Base-by-base conservation (phyloP, 2,888 invertebrate genomes). In the Brachyptera putata region DNA sequence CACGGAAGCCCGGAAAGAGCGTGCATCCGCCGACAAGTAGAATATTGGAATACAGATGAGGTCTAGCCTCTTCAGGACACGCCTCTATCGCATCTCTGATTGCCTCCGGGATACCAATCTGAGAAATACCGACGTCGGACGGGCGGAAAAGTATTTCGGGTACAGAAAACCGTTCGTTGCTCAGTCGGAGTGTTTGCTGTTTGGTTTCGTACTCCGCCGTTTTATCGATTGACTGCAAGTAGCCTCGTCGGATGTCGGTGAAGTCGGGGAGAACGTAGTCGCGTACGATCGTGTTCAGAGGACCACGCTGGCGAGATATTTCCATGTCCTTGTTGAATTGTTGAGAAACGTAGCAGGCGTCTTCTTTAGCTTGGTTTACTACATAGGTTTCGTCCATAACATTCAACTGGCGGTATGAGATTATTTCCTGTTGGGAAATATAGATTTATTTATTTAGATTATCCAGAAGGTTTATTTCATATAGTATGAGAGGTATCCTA, bases 341-440 rank as follows among this genome's bases (percentile, higher is more conserved):
- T 66, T 83, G 79, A 0, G 96, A 88, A 0, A 98, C 94, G 77
- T 86, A 99, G 73, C 98, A 98, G 0, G 91, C 85, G 73, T 99
- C 98, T 76, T 99, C 99, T 74, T 99, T 99, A 0, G 89, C 91
- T 77, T 99, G 97, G 76, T 99, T 99, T 49, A 99, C 94, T 0
- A 99, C 95, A 76, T 91, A 95, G 0, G 96, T 95, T 75, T 99
- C 99, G 72, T 98, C 97, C 94, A 97, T 95, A 0, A 99, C 96
- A 78, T 99, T 94, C 46, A 98, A 76, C 72, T 98, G 97, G 41
- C 88, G 79, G 67, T n/a, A 70, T 5, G 53, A 53, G 16, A 53
- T 36, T 16, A 53, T 53, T 22, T 53, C 53, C 53, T 53, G 36
- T 3, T 7, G 30, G 3, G 22, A n/a, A n/a, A n/a, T n/a, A n/a